phyloP scores from a whole-genome alignment of 2,797 vertebrate genomes.

The Etheostoma nigrum region DNA sequence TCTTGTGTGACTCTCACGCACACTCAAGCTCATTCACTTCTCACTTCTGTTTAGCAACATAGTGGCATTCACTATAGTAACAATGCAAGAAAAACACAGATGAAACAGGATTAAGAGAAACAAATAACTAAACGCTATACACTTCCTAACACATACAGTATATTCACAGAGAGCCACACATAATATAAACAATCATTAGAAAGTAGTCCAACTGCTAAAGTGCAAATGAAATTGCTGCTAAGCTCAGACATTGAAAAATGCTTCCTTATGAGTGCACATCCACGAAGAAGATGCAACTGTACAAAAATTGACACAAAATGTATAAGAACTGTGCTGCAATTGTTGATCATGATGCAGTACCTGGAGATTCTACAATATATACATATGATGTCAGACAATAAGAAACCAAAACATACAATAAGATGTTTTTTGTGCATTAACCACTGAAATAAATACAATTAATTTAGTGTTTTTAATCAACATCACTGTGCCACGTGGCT shows the following conservation, averaged over 20 bases:
- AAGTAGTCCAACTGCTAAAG: constrained; percentile 28
- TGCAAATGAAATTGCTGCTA: constrained; percentile 45
- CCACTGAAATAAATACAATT: constrained; percentile 61
- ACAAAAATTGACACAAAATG: constrained; percentile 32
- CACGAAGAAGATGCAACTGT: constrained; percentile 17
- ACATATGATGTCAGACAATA: constrained; percentile 41
- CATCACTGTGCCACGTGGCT: background rate
- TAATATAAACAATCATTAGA: constrained; percentile 21
- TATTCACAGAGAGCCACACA: constrained; percentile 43
- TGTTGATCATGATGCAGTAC: constrained; percentile 12
- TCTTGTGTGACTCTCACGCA: constrained; percentile 18
- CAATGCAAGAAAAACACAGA: constrained; percentile 35
- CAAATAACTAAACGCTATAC: constrained; percentile 5
- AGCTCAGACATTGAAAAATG: constrained; percentile 52
- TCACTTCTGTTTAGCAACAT: constrained; percentile 33
- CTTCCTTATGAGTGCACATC: constrained; percentile 32
- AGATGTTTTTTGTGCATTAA: constrained; percentile 32
- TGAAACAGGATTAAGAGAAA: constrained; percentile 13
- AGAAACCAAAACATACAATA: constrained; percentile 30
- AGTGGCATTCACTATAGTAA: constrained; percentile 19
- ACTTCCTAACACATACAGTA: constrained; percentile 9
- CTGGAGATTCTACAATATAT: constrained; percentile 38
- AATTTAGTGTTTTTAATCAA: constrained; percentile 57
- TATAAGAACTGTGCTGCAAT: constrained; percentile 10
- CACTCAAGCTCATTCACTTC: background rate